phyloP scores from a whole-genome alignment of 2,888 invertebrate species.

The Odiellus spinosus region DNA sequence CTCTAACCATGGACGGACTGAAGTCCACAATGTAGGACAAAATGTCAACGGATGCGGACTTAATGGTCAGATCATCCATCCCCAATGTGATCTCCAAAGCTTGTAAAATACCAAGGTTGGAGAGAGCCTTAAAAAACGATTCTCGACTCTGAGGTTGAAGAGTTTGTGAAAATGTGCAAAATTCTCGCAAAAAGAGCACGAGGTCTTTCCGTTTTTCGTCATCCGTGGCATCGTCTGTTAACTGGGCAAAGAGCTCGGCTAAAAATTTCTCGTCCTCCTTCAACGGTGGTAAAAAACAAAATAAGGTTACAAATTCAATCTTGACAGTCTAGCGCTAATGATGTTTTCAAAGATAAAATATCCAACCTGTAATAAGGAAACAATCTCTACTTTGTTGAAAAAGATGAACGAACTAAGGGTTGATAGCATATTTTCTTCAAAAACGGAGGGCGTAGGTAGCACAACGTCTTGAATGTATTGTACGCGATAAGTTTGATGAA shows the following conservation, averaged over 20 bases:
- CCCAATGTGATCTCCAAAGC: constrained; percentile 76
- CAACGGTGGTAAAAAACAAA: too few relatives aligned
- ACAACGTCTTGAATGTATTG: constrained; percentile 98
- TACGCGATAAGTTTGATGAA: constrained; percentile 98
- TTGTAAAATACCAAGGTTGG: constrained; percentile 68
- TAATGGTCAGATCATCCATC: constrained; percentile 82
- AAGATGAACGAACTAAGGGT: constrained; percentile 97
- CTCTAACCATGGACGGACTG: constrained; percentile 90
- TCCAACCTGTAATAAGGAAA: constrained; percentile 19
- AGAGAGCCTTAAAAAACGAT: constrained; percentile 80
- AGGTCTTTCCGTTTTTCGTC: constrained; percentile 76
- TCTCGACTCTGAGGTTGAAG: constrained; percentile 94
- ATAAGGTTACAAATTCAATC: background rate
- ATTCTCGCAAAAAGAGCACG: constrained; percentile 93
- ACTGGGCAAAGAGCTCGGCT: constrained; percentile 78
- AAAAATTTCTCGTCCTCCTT: constrained; percentile 88
- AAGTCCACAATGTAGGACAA: constrained; percentile 95
- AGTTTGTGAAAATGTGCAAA: constrained; percentile 97
- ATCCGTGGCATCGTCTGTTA: constrained; percentile 74
- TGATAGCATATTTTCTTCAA: constrained; percentile 97
- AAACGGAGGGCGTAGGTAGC: constrained; percentile 93
- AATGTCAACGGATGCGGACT: constrained; percentile 94
- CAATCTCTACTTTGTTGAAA: constrained; percentile 63
- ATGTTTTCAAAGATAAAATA: background rate
- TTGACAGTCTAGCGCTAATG: background rate